Evolutionary conservation across 1,140 invertebrate genomes (phyloP).

Genomic region (Drosophila suzukii): DNA sequence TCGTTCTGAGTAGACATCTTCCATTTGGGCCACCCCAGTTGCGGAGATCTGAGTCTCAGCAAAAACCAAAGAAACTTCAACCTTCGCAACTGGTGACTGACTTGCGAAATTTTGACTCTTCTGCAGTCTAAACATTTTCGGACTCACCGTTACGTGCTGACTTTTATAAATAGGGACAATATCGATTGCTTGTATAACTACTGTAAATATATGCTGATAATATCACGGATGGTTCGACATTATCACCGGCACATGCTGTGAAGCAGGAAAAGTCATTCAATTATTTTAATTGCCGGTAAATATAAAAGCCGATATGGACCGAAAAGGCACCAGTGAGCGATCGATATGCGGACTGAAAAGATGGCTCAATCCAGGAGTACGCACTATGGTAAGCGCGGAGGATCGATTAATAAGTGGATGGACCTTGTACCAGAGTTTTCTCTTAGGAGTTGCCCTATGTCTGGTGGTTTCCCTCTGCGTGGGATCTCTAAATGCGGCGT

Average conservation of each 20-base stretch:
- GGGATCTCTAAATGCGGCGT: conserved; percentile 37
- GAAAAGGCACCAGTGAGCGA: conserved; percentile 43
- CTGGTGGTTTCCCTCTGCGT: conserved; percentile 33
- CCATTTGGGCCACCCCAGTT: too few relatives aligned
- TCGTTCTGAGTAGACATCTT: too few relatives aligned
- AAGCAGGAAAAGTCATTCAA: conserved; percentile 45
- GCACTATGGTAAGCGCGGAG: conserved; percentile 40
- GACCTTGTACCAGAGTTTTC: not conserved
- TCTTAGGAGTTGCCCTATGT: conserved; percentile 22
- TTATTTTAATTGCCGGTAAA: conserved; percentile 69
- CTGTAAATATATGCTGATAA: conserved; percentile 42
- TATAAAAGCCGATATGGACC: conserved; percentile 59
- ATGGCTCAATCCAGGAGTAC: conserved; percentile 38
- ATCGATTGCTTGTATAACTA: conserved; percentile 40
- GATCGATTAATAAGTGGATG: not conserved
- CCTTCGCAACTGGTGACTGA: too few relatives aligned
- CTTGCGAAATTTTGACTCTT: not conserved
- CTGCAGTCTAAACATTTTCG: not conserved
- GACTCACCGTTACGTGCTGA: not conserved
- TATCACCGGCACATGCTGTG: conserved; percentile 53
- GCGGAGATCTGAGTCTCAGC: too few relatives aligned
- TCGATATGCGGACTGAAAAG: conserved; percentile 33
- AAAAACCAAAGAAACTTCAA: too few relatives aligned
- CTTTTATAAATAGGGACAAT: conserved; percentile 44
- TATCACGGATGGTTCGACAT: conserved; percentile 29